Conservation (phyloP, 92 coral and sea anemone species). For the Epizoanthus fatuus region DNA sequence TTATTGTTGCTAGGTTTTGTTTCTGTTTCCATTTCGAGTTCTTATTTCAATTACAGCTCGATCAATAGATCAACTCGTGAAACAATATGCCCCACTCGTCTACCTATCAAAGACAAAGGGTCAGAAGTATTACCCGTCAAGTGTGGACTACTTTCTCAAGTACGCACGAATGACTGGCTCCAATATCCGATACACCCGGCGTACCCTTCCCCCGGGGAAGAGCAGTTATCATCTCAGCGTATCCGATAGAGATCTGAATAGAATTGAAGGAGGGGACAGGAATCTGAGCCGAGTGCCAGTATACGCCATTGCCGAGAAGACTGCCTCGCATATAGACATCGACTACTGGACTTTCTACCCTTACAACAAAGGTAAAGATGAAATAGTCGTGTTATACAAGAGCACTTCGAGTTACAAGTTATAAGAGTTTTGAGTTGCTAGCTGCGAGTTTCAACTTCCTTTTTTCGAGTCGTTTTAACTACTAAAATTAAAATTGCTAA, state of each 20-base stretch:
- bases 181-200: neutral
- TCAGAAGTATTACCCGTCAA: neutral
- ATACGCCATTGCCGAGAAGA: neutral
- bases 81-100: neutral
- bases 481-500: too few species aligned
- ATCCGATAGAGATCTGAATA: neutral
- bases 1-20: too few species aligned
- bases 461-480: too few species aligned
- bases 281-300: conserved; percentile 27
- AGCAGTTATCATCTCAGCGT: neutral
- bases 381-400: neutral
- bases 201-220: neutral
- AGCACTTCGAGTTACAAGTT: too few species aligned
- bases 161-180: neutral
- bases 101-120: neutral
- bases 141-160: neutral
- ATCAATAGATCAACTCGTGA: neutral
- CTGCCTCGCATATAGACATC: conserved; percentile 36
- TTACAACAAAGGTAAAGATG: conserved; percentile 57
- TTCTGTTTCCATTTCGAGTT: too few species aligned
- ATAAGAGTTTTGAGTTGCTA: too few species aligned
- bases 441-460: too few species aligned
- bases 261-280: neutral
- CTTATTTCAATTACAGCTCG: neutral
- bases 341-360: conserved; percentile 66